Evolutionary conservation across 2,888 invertebrate genomes (phyloP), one percentile per base, ranked within the genome.

Genomic region (Drosophila kuntzei): DNA sequence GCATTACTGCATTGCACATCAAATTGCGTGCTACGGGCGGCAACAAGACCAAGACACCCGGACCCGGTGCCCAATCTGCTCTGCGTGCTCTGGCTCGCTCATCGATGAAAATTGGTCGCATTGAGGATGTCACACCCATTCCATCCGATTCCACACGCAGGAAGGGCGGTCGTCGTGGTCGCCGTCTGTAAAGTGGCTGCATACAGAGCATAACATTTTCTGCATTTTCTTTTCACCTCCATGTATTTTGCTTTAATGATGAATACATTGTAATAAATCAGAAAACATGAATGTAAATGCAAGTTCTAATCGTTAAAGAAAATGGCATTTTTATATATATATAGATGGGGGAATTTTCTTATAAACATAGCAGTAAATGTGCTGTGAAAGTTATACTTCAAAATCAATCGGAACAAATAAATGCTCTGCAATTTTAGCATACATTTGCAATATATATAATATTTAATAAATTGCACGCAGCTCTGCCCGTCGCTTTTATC

Each of bases 131-230:
- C 6, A 99, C 99, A 14, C 99, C 99, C 25, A 99, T 99, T 93
- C 99, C 99, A 90, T 98, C 99, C 64, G 99, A 99, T 94, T 97
- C 98, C 79, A 99, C 99, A 64, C 96, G 99, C 92, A 98, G 99
- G 95, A 99, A 99, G 97, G 99, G 99, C 92, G 99, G 99, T 94
- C 96, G 99, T 92, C 96, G 99, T 94, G 99, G 99, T 94, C 97
- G 99, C 94, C 96, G 99, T 94, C 95, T 99, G 95, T 99, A 98
- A 95, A 62, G 27, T 9, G 25, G 20, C 36, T n/a, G 18, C 59
- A 57, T 43, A n/a, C 47, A 25, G 25, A 36, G 58, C 39, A 50
- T 8, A 18, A 34, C 8, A 46, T 6, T 16, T 43, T 46, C 46
- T 41, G 69, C 60, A 60, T 32, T 36, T 37, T 27, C 25, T 47